Base-by-base conservation (phyloP, 2,888 invertebrate species). In the Pseudococcus longispinus region DNA sequence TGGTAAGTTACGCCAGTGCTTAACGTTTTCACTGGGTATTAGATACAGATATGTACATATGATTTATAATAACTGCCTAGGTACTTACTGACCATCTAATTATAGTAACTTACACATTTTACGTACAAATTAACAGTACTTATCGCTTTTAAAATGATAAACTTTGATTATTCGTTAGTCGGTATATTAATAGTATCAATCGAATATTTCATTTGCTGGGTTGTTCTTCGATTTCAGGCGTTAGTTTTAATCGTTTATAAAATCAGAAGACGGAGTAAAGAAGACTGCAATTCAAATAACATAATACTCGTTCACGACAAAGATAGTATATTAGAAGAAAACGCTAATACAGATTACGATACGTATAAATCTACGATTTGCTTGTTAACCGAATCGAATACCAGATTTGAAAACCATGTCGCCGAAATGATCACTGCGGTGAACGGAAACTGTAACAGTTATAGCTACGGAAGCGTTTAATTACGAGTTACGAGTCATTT, bases 1-100 rank as follows among this genome's bases (percentile, higher is more conserved):
- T 91, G 89, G 91, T 91, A 89, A 90, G 90, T 89, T 55, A 70
- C 29, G 29, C 2, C 3, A 5, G 18, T 23, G 44, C n/a, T n/a
- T n/a, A n/a, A n/a, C n/a, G n/a, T n/a, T 46, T 46, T 46, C 3
- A 9, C 44, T 46, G 44, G 5, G 2, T 32, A 46, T 46, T 46
- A 46, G 44, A 13, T 13, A 46, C 37, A 8, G 37, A 37, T 37
- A 37, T 8, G 37, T 37, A 37, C 2, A 32, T 32, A 32, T 32
- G 37, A 37, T 37, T 37, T 4, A 2, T 9, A 37, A 37, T 37
- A 37, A 37, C 9, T 37, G 9, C 37, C 37, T n/a, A n/a, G n/a
- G n/a, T n/a, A n/a, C n/a, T n/a, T 8, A 37, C 4, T 1, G 37
- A 37, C 8, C 9, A 9, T 6, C 37, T 37, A 37, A 37, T 37